Conservation (phyloP, 2,888 invertebrate genomes). For the Morpho achilles region DNA sequence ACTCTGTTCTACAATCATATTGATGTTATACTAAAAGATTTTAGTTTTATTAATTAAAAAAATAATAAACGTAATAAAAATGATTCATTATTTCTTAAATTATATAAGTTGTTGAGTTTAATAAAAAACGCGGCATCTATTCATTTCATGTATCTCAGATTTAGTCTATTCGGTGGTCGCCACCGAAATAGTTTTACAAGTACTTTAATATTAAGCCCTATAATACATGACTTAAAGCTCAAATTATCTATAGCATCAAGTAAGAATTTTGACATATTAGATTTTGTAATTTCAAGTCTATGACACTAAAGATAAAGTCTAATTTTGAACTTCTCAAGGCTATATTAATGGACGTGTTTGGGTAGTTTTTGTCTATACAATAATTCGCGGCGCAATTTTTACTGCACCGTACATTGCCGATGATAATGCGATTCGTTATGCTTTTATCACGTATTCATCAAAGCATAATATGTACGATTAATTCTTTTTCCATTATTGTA, state of each 20-base stretch:
- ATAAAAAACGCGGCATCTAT: too few relatives aligned
- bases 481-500: too few relatives aligned
- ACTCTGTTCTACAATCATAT: too few relatives aligned
- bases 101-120: too few relatives aligned
- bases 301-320: not conserved
- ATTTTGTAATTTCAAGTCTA: too few relatives aligned
- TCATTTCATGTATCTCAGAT: too few relatives aligned
- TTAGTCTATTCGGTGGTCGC: constrained; percentile 49
- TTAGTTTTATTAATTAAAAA: too few relatives aligned
- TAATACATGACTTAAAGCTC: not conserved
- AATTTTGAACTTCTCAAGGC: not conserved
- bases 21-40: too few relatives aligned
- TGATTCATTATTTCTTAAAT: too few relatives aligned
- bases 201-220: constrained; percentile 14
- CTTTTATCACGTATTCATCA: constrained; percentile 38
- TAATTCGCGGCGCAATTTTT: constrained; percentile 46
- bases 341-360: not conserved
- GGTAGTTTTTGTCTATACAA: constrained; percentile 45
- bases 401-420: constrained; percentile 36
- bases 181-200: constrained; percentile 39
- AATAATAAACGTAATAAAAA: too few relatives aligned
- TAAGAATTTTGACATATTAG: too few relatives aligned
- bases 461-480: too few relatives aligned
- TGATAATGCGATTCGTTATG: constrained; percentile 53
- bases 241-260: not conserved